A percentile compares a stretch with the other conserved stretches of the same genome.
Conservation (phyloP, 2,113 vertebrate genomes). For the Boulengeromyrus knoepffleri region DNA sequence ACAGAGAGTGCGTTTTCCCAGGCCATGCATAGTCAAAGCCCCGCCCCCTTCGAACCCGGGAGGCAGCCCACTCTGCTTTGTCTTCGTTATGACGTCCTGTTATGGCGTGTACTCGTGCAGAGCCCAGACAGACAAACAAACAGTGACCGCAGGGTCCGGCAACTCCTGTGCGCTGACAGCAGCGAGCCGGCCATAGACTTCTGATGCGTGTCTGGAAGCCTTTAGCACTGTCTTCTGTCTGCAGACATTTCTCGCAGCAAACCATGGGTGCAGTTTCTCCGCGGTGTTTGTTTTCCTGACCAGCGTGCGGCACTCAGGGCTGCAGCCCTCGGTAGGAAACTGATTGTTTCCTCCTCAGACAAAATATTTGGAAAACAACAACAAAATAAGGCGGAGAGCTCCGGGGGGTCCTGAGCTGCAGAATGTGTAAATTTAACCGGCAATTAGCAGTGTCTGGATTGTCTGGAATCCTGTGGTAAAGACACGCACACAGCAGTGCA, state of each 20-base stretch:
- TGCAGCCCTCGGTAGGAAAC: conserved; percentile 41
- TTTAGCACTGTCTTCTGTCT: conserved; percentile 37
- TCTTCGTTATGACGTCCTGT: conserved; percentile 44
- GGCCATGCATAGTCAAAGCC: background rate
- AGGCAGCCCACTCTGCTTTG: background rate
- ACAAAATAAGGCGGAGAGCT: conserved; percentile 31
- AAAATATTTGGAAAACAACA: conserved; percentile 58
- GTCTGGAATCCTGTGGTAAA: conserved; percentile 41
- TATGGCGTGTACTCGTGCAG: conserved; percentile 43
- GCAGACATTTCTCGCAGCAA: conserved; percentile 37
- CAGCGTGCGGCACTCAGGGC: conserved; percentile 10
- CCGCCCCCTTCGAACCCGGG: background rate
- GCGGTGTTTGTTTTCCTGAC: conserved; percentile 19
- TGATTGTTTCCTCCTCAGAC: conserved; percentile 57
- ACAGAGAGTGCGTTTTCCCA: background rate
- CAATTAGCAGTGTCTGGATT: conserved; percentile 50
- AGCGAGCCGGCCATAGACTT: background rate
- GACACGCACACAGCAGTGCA: conserved; percentile 1
- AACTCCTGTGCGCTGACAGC: conserved; percentile 4
- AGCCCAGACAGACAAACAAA: conserved; percentile 49
- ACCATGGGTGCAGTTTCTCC: conserved; percentile 29
- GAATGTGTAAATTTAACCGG: conserved; percentile 38
- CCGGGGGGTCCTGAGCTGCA: conserved; percentile 24
- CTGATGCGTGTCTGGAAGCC: conserved; percentile 10
- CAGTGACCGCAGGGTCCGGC: conserved; percentile 7